Base-by-base conservation (phyloP, 2,888 invertebrate species). In the Phortica okadai region DNA sequence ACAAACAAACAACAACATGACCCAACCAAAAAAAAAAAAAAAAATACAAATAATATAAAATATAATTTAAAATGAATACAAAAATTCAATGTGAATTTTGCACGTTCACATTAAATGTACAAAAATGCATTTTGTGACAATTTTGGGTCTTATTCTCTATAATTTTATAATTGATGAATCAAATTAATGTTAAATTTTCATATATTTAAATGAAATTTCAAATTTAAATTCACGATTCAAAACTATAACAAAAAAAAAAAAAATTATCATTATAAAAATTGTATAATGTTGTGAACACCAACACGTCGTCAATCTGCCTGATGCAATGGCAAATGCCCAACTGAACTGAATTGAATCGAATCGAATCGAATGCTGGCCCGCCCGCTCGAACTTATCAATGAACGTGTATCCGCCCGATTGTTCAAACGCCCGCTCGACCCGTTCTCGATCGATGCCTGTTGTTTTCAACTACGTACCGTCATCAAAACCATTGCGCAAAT, bases 391-490 rank as follows among this genome's bases (percentile, higher is more conserved):
- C 67, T 33, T 33, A 33, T 33, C 45, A 67, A 42, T 44, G 42
- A 67, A 41, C 75, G 77, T 76, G 79, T 73, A 75, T 75, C 80
- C 78, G 77, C 56, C 74, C 74, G 44, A 42, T 75, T 21, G 25
- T 77, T 50, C 75, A 41, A 64, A 11, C 41, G 33, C 33, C 33
- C 33, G 64, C 11, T 41, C 41, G 67, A 42, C 67, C 67, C 67
- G 67, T 41, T 67, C 42, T 50, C 50, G 50, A 42, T 50, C 50
- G 50, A 44, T 42, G 67, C 44, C 67, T n/a, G 44, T 16, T 73
- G 4, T 7, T 73, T 81, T 82, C 82, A 79, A 81, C 81, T 82
- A 62, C 82, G 82, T 82, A 82, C 82, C 82, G 78, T 70, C 73
- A 76, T 16, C 56, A 54, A 50, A 73, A 56, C 56, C 59, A 59